Evolutionary conservation across 2,113 vertebrate species (phyloP), one percentile per base, ranked within the genome.

Genomic region (Paraplagusia blochii): DNA sequence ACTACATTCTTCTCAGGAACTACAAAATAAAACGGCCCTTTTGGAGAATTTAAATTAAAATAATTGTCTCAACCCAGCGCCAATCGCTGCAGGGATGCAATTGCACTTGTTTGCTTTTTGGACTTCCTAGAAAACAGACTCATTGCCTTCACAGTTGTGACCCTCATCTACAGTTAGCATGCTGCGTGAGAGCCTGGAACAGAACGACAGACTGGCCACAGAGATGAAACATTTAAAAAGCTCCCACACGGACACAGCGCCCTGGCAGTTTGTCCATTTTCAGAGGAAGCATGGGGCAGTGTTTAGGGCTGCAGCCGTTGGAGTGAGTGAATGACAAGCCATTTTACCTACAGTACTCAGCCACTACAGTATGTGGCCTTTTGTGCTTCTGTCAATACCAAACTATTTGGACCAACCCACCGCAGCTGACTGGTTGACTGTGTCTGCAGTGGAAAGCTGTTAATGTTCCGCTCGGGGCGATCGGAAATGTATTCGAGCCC

Each of bases 401-500:
- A 63, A 74, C 77, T 72, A 52, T 79, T 87, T 78, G 54, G 78
- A 72, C 51, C 55, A 45, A 63, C 58, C 50, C 55, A 72, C 54
- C 11, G 34, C 60, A 69, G 69, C 74, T 72, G 66, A 76, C 40
- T 67, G 36, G 61, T 58, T 69, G 75, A 76, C 83, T 72, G 63
- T 74, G 74, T 72, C 63, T 76, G 53, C 43, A 61, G 72, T 74
- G 59, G 69, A 50, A 50, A 73, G 59, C 53, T 77, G 75, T 74
- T 74, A 79, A 66, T 74, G 75, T 66, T 69, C 33, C 49, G 77
- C 84, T 77, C 59, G 9, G 50, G 63, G 79, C 65, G 1, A 78
- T 63, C 71, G 53, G 79, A 80, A 66, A 83, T 81, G 77, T 74
- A 81, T 83, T 82, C 76, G 69, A 76, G 76, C 51, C 15, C 66